Evolutionary conservation across 2,888 invertebrate genomes (phyloP).

Genomic region (Scaptomyza reducta): DNA sequence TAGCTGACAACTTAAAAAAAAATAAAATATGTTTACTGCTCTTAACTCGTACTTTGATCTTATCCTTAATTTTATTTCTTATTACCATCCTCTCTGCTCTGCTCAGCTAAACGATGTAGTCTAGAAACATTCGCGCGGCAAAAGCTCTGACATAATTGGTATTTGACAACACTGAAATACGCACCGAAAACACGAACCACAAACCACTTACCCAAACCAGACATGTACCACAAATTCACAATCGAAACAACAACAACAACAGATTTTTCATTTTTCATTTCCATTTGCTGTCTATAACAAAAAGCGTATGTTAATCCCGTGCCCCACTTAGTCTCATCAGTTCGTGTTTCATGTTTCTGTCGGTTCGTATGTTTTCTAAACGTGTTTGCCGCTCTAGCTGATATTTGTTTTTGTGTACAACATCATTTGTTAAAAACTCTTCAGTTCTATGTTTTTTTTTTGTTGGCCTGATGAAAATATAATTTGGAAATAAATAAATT

Average conservation of each 20-base stretch:
- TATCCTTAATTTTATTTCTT: constrained; percentile 26
- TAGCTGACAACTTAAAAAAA: constrained; percentile 36
- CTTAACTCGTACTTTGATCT: constrained; percentile 29
- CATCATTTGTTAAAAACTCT: constrained; percentile 34
- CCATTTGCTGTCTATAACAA: constrained; percentile 65
- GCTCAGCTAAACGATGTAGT: constrained; percentile 45
- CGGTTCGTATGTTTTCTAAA: constrained; percentile 70
- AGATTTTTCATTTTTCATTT: constrained; percentile 49
- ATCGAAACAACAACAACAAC: constrained; percentile 32
- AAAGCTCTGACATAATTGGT: constrained; percentile 77
- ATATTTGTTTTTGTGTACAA: constrained; percentile 43
- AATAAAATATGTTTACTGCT: constrained; percentile 25
- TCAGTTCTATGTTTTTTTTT: constrained; percentile 37
- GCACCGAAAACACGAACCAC: constrained; percentile 21
- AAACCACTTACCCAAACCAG: constrained; percentile 14
- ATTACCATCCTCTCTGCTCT: constrained; percentile 13
- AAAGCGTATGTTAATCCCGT: constrained; percentile 47
- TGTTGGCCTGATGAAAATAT: constrained; percentile 38
- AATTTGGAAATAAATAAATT: constrained; percentile 20
- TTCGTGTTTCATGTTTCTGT: constrained; percentile 65
- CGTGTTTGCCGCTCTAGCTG: constrained; percentile 63
- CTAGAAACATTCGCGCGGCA: constrained; percentile 38
- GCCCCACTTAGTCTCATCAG: constrained; percentile 52
- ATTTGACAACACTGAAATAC: constrained; percentile 60
- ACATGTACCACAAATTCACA: constrained; percentile 33